A percentile compares a stretch with the other conserved stretches of the same genome.
Evolutionary conservation across 2,888 invertebrate species (phyloP).

Genomic region (Onchidella celtica): DNA sequence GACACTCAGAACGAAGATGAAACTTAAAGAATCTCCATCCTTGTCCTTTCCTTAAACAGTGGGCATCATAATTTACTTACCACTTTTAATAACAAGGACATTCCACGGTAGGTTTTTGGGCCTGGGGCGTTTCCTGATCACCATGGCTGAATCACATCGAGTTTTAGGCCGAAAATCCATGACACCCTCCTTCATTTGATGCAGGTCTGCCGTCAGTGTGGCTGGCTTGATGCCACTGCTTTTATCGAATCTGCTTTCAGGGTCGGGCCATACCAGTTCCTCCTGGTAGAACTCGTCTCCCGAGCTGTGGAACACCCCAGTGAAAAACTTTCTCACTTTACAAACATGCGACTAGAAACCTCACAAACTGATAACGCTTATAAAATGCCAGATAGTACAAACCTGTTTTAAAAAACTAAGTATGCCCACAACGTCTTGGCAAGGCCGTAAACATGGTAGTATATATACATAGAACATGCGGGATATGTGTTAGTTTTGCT

Average conservation of each 20-base stretch:
- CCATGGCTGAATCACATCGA: conserved; percentile 11
- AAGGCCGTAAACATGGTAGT: no score
- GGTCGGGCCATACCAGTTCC: conserved; percentile 45
- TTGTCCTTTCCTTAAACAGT: background rate
- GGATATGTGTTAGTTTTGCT: no score
- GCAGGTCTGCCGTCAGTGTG: background rate
- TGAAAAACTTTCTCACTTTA: no score
- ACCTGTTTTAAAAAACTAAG: no score
- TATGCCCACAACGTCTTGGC: no score
- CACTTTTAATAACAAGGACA: conserved; percentile 38
- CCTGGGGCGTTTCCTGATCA: conserved; percentile 16
- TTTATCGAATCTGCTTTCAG: background rate
- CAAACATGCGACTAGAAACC: background rate
- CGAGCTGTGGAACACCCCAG: background rate
- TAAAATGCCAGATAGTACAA: no score
- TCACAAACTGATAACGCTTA: no score
- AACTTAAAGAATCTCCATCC: background rate
- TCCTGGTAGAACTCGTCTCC: conserved; percentile 27
- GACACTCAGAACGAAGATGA: no score
- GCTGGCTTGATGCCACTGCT: conserved; percentile 35
- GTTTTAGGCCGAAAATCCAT: conserved; percentile 9
- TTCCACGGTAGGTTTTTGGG: conserved; percentile 41
- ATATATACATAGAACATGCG: no score
- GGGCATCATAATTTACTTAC: conserved; percentile 14
- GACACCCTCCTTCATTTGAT: conserved; percentile 9